Conservation (phyloP, 2,797 vertebrate species). For the Lacerta agilis region DNA sequence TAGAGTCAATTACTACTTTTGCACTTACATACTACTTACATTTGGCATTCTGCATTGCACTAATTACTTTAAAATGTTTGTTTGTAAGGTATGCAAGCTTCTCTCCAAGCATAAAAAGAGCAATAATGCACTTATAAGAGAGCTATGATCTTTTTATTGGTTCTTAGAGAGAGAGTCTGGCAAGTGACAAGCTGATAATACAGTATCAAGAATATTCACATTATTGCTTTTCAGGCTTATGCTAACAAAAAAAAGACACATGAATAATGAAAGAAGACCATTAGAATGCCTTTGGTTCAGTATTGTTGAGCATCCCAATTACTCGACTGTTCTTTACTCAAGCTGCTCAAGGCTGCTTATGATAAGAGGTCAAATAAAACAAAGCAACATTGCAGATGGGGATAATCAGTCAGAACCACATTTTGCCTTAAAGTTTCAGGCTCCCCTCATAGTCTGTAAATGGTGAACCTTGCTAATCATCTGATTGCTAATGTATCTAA, state of each 20-base stretch:
- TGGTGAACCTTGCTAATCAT: too few species aligned
- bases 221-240: background rate
- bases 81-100: background rate
- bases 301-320: background rate
- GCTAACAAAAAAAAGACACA: background rate
- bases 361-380: background rate
- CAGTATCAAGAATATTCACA: slow-evolving; percentile 1
- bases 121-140: background rate
- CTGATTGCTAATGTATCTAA: too few species aligned
- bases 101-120: background rate
- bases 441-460: background rate
- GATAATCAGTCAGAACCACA: background rate
- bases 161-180: background rate
- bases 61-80: background rate
- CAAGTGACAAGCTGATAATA: background rate
- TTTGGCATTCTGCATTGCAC: background rate
- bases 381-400: background rate
- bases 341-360: background rate
- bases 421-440: background rate
- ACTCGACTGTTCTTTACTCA: background rate
- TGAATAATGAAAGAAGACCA: slow-evolving; percentile 3
- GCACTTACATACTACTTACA: too few species aligned
- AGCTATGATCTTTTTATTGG: background rate
- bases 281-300: background rate
- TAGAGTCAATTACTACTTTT: background rate